These are phyloP conservation scores for Aleiodes leptofemur DNA, from an alignment of 2,888 invertebrate genomes.

Conservation along the genomic window DNA sequence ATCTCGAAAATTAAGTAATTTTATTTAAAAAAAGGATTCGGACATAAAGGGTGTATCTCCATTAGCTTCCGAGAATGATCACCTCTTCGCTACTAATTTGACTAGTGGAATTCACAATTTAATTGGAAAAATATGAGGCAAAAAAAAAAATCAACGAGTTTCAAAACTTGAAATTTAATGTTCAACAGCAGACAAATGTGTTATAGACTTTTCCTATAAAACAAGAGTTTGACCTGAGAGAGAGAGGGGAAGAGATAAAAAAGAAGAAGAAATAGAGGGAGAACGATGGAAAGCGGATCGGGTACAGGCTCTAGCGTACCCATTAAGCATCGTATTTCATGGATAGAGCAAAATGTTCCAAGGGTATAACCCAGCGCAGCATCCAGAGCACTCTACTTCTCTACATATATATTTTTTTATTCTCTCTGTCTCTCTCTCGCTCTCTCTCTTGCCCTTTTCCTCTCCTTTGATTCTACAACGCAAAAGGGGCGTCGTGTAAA, in stretches of 20 bases:
- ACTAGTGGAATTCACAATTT: too few species aligned
- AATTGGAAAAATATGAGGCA: too few species aligned
- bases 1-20: too few species aligned
- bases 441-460: neutral
- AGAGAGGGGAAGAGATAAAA: neutral
- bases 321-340: constrained; percentile 66
- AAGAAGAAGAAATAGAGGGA: neutral
- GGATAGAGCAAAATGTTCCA: constrained; percentile 40
- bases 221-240: constrained; percentile 18
- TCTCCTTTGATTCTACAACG: neutral
- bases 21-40: too few species aligned
- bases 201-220: constrained; percentile 6
- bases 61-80: too few species aligned
- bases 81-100: too few species aligned
- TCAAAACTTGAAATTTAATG: neutral
- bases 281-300: constrained; percentile 28
- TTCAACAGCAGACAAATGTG: constrained; percentile 14
- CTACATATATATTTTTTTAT: constrained; percentile 33
- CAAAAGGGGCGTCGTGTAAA: constrained; percentile 34
- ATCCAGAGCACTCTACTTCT: constrained; percentile 36
- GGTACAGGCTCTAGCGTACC: constrained; percentile 48
- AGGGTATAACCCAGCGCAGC: constrained; percentile 35
- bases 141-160: too few species aligned
- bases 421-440: neutral
- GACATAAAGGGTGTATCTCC: too few species aligned